Evolutionary conservation across 2,113 vertebrate genomes (phyloP).

Genomic region (Raja brachyura): DNA sequence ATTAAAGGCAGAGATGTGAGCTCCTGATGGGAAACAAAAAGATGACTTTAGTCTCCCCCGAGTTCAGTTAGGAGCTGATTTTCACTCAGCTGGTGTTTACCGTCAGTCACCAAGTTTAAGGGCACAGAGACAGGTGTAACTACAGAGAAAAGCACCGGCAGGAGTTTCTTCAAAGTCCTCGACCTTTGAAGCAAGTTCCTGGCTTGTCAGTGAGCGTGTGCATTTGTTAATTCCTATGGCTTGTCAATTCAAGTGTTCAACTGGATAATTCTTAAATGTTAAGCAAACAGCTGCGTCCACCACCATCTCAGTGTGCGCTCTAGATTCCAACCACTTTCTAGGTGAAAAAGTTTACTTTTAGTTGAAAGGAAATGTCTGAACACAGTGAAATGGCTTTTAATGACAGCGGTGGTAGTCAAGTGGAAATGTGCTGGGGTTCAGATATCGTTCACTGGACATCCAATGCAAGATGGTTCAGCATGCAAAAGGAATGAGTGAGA

Average conservation of each 20-base stretch:
- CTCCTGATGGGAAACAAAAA: too few relatives aligned
- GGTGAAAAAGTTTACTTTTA: too few relatives aligned
- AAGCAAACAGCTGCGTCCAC: too few relatives aligned
- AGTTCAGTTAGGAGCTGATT: background rate
- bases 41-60: background rate
- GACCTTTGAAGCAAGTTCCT: background rate
- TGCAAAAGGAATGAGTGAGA: background rate
- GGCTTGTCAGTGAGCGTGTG: background rate
- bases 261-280: too few relatives aligned
- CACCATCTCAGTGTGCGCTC: too few relatives aligned
- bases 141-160: background rate
- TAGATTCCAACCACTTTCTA: too few relatives aligned
- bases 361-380: too few relatives aligned
- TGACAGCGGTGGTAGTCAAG: background rate
- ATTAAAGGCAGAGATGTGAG: background rate
- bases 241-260: too few relatives aligned
- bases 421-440: background rate
- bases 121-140: background rate
- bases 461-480: too few relatives aligned
- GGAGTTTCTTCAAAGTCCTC: too few relatives aligned
- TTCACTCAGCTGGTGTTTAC: background rate
- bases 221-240: too few relatives aligned
- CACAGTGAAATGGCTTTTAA: background rate
- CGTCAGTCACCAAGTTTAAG: background rate
- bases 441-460: background rate